A percentile compares a stretch with the other conserved stretches of the same genome.
Evolutionary conservation across 2,113 vertebrate species (phyloP).

Genomic region (Odontophorus gujanensis): DNA sequence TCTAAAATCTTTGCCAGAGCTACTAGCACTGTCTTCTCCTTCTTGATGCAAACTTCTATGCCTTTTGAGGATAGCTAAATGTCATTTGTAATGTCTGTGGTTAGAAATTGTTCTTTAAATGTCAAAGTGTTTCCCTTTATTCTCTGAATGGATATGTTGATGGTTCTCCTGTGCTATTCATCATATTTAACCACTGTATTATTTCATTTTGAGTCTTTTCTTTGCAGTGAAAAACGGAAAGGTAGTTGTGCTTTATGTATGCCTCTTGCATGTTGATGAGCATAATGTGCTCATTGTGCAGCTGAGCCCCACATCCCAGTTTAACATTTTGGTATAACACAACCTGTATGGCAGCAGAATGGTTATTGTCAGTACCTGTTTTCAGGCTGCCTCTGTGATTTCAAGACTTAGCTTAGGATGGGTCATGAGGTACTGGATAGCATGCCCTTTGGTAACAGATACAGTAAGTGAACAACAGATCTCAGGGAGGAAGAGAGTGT

Average conservation of each 20-base stretch:
- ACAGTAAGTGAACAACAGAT: background rate
- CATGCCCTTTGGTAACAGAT: background rate
- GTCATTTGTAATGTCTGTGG: slow-evolving; percentile 8
- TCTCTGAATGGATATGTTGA: background rate
- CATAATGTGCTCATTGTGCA: background rate
- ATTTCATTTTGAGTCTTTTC: background rate
- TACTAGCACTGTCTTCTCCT: background rate
- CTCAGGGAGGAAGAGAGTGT: background rate
- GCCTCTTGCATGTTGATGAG: background rate
- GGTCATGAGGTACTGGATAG: background rate
- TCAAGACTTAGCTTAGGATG: background rate
- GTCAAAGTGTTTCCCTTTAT: slow-evolving; percentile 43
- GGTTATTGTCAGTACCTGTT: background rate
- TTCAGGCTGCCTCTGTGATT: background rate
- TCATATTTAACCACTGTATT: slow-evolving; percentile 29
- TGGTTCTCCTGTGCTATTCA: background rate
- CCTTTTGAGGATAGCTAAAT: background rate
- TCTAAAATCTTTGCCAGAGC: background rate
- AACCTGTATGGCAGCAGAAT: background rate
- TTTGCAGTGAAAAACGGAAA: background rate
- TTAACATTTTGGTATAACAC: background rate
- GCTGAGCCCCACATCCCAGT: background rate
- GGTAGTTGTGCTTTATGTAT: background rate
- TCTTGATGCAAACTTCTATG: background rate
- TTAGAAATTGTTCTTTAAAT: slow-evolving; percentile 33